Conservation (phyloP, 2,113 vertebrate species). For the Micromys minutus region DNA sequence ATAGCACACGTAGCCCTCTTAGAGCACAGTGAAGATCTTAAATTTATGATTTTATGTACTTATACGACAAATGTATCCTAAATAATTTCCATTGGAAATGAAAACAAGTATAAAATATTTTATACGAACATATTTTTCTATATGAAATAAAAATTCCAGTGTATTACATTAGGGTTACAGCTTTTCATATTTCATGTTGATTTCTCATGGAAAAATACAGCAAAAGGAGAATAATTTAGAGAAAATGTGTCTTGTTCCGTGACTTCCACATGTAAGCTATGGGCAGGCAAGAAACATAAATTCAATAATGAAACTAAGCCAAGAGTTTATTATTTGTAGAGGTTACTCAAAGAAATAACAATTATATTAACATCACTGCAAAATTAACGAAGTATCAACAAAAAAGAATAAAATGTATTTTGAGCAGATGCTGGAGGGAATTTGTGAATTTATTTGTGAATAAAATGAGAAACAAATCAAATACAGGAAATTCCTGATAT, state of each 20-base stretch:
- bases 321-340: neutral
- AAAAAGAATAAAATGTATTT: constrained; percentile 40
- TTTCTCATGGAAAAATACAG: constrained; percentile 12
- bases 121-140: neutral
- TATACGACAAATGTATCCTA: neutral
- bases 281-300: neutral
- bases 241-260: neutral
- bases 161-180: neutral
- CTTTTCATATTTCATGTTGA: constrained; percentile 14
- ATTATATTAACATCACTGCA: neutral
- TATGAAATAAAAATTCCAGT: neutral
- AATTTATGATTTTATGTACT: constrained; percentile 37
- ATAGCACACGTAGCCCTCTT: neutral
- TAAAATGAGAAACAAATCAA: neutral
- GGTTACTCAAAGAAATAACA: neutral
- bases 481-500: neutral
- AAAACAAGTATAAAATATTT: constrained; percentile 31
- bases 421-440: constrained; percentile 10
- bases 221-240: constrained; percentile 16
- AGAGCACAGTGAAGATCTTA: neutral
- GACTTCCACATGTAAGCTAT: neutral
- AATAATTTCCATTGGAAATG: constrained; percentile 24
- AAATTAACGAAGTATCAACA: neutral
- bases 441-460: too few species aligned
- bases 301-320: neutral